Conservation (phyloP, 2,113 vertebrate genomes). For the Lepisosteus osseus region DNA sequence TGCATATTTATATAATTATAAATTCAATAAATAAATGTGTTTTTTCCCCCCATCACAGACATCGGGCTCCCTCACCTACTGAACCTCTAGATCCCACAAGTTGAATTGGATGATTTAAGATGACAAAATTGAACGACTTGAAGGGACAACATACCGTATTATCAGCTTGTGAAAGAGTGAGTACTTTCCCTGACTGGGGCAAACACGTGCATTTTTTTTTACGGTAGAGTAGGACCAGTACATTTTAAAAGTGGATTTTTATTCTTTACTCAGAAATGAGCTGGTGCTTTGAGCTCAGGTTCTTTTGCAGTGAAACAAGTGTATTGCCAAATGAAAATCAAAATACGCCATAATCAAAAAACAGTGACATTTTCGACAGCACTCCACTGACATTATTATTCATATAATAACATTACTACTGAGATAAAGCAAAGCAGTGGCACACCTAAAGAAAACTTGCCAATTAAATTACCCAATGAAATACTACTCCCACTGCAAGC, state of each 20-base stretch:
- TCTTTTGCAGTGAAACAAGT: too few species aligned
- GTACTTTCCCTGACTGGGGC: not conserved
- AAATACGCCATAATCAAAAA: too few species aligned
- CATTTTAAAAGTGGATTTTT: not conserved
- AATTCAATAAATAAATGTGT: too few species aligned
- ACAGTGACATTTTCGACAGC: too few species aligned
- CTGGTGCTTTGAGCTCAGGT: too few species aligned
- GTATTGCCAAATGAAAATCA: too few species aligned
- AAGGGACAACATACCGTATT: not conserved
- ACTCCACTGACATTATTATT: not conserved
- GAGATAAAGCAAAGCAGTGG: slow-evolving; percentile 6
- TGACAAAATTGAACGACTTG: not conserved
- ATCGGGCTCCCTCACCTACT: too few species aligned
- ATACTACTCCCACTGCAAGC: not conserved
- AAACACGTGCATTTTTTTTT: not conserved
- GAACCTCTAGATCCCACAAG: too few species aligned
- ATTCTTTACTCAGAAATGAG: too few species aligned
- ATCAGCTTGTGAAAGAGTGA: not conserved
- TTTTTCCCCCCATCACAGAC: too few species aligned
- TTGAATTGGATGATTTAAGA: too few species aligned
- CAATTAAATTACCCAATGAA: not conserved
- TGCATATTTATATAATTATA: too few species aligned
- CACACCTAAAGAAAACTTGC: slow-evolving; percentile 23
- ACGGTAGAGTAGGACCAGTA: not conserved
- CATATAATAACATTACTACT: not conserved